Conservation (phyloP, 2,797 vertebrate genomes). For the Anas acuta region DNA sequence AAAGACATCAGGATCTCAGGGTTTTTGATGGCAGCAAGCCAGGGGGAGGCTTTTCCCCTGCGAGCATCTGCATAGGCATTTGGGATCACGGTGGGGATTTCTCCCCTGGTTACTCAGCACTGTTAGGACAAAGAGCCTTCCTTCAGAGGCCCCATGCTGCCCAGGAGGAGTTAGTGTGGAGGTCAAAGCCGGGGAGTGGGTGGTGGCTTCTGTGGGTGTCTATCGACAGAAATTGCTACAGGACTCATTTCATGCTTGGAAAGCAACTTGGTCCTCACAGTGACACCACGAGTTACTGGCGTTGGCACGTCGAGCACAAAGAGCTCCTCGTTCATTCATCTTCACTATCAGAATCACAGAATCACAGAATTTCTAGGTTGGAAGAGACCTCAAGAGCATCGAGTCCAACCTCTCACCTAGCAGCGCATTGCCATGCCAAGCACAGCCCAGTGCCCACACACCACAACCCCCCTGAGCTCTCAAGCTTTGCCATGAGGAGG, state of each 20-base stretch:
- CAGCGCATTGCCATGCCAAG: no score
- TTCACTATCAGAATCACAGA: no score
- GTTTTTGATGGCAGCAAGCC: background rate
- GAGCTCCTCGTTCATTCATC: no score
- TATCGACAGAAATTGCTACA: background rate
- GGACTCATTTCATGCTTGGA: fast-evolving
- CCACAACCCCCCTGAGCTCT: no score
- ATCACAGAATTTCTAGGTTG: no score
- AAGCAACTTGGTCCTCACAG: background rate
- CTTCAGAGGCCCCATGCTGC: fast-evolving
- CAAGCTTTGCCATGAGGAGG: no score
- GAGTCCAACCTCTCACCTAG: no score
- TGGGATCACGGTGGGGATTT: background rate
- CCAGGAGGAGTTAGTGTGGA: background rate
- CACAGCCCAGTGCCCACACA: no score
- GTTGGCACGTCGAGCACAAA: no score
- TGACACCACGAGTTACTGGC: no score
- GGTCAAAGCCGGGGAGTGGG: background rate
- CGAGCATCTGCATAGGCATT: background rate
- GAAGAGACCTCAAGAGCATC: no score
- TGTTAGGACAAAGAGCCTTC: fast-evolving
- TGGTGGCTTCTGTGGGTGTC: background rate
- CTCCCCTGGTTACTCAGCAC: background rate
- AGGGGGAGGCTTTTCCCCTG: no score
- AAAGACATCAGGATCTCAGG: background rate